These are phyloP conservation scores for Himalopsyche kuldschensis DNA, from an alignment of 2,888 invertebrate species.

Conservation along the genomic window DNA sequence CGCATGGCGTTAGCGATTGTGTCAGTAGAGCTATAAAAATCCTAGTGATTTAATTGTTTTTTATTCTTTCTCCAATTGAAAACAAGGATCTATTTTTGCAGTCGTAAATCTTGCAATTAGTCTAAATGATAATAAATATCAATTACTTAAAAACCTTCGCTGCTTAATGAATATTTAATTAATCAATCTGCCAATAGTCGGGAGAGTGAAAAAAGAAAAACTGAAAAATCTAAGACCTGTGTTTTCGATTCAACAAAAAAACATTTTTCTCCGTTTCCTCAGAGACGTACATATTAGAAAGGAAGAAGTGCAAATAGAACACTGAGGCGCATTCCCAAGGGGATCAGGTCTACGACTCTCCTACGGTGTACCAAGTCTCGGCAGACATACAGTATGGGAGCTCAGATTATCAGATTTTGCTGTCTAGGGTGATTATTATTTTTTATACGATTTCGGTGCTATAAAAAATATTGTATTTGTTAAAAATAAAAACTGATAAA, in stretches of 20 bases:
- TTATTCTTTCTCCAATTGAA: too few relatives aligned
- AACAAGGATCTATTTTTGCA: too few relatives aligned
- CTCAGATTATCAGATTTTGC: not conserved
- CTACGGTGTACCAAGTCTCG: not conserved
- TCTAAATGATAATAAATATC: not conserved
- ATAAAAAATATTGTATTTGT: too few relatives aligned
- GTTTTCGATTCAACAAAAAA: not conserved
- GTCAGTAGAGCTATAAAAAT: too few relatives aligned
- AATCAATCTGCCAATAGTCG: not conserved
- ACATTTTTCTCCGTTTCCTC: not conserved
- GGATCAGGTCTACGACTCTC: not conserved
- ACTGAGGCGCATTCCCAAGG: not conserved
- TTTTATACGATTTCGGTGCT: too few relatives aligned
- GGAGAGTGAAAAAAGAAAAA: not conserved
- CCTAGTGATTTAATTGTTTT: too few relatives aligned
- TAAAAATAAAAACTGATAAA: too few relatives aligned
- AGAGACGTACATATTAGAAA: not conserved
- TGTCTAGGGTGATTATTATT: not conserved
- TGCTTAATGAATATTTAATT: not conserved
- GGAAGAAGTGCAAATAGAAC: not conserved
- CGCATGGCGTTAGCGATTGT: too few relatives aligned
- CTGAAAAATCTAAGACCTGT: not conserved
- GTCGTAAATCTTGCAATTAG: too few relatives aligned
- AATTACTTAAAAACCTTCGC: not conserved
- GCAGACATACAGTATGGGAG: not conserved